These are phyloP conservation scores for Chaetogeoica ovagalla DNA, from an alignment of 2,888 invertebrate species.

Conservation along the genomic window DNA sequence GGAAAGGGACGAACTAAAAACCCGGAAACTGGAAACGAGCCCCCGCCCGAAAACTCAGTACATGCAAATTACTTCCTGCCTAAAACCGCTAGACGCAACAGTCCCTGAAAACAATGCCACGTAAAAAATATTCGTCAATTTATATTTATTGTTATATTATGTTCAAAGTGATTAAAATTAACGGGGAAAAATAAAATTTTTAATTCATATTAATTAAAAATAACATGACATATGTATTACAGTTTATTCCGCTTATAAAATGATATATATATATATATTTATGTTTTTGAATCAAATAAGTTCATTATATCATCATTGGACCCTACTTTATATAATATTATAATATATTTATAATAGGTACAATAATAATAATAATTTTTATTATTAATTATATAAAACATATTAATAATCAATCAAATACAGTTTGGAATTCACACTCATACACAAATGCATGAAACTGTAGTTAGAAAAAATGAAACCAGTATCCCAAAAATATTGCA, in stretches of 20 bases:
- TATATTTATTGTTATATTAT: constrained; percentile 41
- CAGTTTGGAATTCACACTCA: too few relatives aligned
- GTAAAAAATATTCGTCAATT: constrained; percentile 27
- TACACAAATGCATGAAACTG: too few relatives aligned
- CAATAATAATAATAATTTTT: too few relatives aligned
- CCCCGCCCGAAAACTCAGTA: constrained; percentile 34
- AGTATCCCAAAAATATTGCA: too few relatives aligned
- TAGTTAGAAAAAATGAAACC: too few relatives aligned
- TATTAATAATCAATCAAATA: too few relatives aligned
- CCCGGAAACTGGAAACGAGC: constrained; percentile 48
- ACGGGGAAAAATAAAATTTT: neutral
- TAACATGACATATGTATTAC: neutral
- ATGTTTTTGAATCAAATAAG: too few relatives aligned
- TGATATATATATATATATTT: too few relatives aligned
- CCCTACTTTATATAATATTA: too few relatives aligned
- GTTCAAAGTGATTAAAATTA: constrained; percentile 23
- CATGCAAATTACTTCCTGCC: constrained; percentile 51
- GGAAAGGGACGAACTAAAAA: constrained; percentile 16
- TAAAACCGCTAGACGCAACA: constrained; percentile 42
- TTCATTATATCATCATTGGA: too few relatives aligned
- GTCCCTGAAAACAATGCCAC: constrained; percentile 36
- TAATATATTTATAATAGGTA: too few relatives aligned
- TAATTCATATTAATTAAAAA: constrained; percentile 30
- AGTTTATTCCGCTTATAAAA: neutral
- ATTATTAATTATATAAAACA: too few relatives aligned